Base-by-base conservation (phyloP, 2,113 vertebrate genomes). In the Siniperca knerii region DNA sequence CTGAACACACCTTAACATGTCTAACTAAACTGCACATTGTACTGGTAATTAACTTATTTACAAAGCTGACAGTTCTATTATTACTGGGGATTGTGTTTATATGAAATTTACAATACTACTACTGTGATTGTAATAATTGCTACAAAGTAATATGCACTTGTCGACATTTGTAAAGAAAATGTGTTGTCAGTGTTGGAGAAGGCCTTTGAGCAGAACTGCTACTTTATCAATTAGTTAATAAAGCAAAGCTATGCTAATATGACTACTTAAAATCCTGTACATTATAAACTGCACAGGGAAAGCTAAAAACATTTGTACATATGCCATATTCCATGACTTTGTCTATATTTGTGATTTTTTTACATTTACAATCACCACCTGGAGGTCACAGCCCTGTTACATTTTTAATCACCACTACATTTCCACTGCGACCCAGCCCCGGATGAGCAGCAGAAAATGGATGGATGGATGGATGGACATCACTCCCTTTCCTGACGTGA, bases 401-500 rank as follows among this genome's bases (percentile, higher is more conserved):
- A 64, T 70, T 74, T 86, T 44, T 61, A 50, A 50, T 71, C 65
- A 23, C 10, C 48, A 2, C 25, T 65, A 1, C 13, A 58, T 48
- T 3, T 15, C 44, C 46, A 48, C 46, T 4, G 12, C 0, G 12
- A 46, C 44, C 12, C 44, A 13, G 3, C 12, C 46, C 1, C 3
- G 1, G 46, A 48, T 16, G 5, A 48, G 46, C 15, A 1, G 46
- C 16, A 48, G 15, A 48, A 48, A 48, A 48, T 48, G 46, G 46
- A 48, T 48, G 46, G 42, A 37, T 37, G 25, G 9, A 15, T 48
- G 15, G 46, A 16, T 48, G 46, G 13, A 48, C 46, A 16, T 48
- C 29, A 50, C 44, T 70, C n/a, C 62, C 62, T 68, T 37, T 52
- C 69, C 29, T 25, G 67, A 13, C 23, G 16, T 23, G 76, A 84